Evolutionary conservation across 2,113 vertebrate species (phyloP).

Genomic region (Phodopus roborovskii): DNA sequence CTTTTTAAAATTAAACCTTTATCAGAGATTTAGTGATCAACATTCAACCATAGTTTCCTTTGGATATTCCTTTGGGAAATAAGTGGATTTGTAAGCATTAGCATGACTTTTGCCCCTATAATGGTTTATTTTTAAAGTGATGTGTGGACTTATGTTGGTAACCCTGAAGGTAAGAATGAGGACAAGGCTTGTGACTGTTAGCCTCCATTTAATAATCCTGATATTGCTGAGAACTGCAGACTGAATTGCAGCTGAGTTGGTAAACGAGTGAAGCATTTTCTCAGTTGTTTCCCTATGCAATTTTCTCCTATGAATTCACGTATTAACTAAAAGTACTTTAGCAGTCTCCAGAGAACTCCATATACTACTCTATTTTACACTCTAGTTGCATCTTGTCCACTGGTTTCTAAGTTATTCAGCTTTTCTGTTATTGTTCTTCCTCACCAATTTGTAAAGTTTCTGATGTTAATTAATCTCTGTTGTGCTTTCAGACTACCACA

Average conservation of each 20-base stretch:
- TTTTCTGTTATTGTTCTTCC: not conserved
- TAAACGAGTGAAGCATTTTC: not conserved
- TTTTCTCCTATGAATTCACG: not conserved
- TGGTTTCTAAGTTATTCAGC: not conserved
- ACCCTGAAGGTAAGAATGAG: not conserved
- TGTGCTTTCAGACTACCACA: constrained; percentile 24
- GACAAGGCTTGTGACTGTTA: not conserved
- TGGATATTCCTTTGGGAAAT: not conserved
- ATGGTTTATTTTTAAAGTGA: not conserved
- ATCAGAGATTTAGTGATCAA: not conserved
- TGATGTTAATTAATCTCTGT: not conserved
- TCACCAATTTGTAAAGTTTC: not conserved
- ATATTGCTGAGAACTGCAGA: not conserved
- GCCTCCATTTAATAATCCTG: not conserved
- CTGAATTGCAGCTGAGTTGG: not conserved
- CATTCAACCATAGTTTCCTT: not conserved
- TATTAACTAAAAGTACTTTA: constrained; percentile 11
- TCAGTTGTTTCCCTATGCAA: not conserved
- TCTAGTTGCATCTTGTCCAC: not conserved
- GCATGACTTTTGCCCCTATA: not conserved
- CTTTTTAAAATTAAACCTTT: not conserved
- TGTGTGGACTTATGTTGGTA: not conserved
- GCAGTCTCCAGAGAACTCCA: not conserved
- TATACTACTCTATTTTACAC: not conserved
- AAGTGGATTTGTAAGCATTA: constrained; percentile 12